Evolutionary conservation across 1,140 invertebrate species (phyloP).

Genomic region (Oryctes rhinoceros): DNA sequence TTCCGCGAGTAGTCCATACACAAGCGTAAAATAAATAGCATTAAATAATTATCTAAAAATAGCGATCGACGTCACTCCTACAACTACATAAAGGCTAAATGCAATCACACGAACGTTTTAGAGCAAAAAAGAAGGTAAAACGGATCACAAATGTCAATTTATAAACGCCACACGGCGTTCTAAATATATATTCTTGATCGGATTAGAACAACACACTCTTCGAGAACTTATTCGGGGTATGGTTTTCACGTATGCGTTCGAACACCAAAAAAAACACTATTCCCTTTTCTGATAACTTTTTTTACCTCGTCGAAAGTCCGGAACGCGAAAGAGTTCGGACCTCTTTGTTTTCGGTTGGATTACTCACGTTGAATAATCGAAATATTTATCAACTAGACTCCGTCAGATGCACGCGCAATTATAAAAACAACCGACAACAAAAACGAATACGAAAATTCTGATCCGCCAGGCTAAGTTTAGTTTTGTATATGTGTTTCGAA

Average conservation of each 20-base stretch:
- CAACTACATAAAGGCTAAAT: constrained; percentile 9
- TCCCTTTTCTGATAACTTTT: too few species aligned
- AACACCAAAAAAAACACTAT: neutral
- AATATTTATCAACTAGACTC: neutral
- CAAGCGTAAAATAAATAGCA: neutral
- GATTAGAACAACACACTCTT: constrained; percentile 5
- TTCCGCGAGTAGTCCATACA: neutral
- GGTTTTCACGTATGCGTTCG: neutral
- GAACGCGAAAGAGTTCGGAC: neutral
- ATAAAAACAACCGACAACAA: neutral
- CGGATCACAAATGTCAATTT: neutral
- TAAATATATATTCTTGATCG: neutral
- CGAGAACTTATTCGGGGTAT: neutral
- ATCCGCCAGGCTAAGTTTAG: neutral
- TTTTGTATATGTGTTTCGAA: neutral
- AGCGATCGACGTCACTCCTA: neutral
- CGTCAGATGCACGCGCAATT: neutral
- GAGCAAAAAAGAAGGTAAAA: neutral
- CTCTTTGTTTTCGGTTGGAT: neutral
- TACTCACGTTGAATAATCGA: neutral
- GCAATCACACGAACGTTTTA: constrained; percentile 10
- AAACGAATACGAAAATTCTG: neutral
- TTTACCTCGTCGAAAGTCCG: neutral
- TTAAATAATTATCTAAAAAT: constrained; percentile 17
- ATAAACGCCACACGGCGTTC: neutral